Percentiles rank a stretch among this genome's conserved stretches.
Evolutionary conservation across 2,888 invertebrate species (phyloP).

Genomic region (Nemapogon koenigi): DNA sequence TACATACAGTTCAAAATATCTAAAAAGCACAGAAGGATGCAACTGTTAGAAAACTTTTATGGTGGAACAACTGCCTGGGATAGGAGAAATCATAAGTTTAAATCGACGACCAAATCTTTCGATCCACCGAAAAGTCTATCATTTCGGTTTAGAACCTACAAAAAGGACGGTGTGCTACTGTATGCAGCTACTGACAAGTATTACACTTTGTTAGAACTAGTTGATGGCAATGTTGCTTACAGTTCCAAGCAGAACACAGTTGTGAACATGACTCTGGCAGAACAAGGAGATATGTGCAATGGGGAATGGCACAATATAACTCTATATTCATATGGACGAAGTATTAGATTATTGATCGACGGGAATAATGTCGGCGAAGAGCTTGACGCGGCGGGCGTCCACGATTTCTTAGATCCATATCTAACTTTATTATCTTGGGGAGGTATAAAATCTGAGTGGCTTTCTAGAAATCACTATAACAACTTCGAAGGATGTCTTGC

Average conservation of each 20-base stretch:
- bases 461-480: constrained; percentile 58
- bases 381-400: constrained; percentile 84
- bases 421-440: constrained; percentile 82
- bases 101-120: constrained; percentile 35
- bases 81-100: constrained; percentile 35
- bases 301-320: constrained; percentile 91
- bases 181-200: constrained; percentile 88
- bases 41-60: constrained; percentile 81
- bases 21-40: constrained; percentile 86
- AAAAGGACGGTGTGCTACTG: constrained; percentile 80
- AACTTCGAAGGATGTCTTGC: constrained; percentile 90
- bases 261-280: constrained; percentile 82
- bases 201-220: constrained; percentile 81
- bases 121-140: constrained; percentile 76
- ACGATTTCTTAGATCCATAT: constrained; percentile 92
- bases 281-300: constrained; percentile 71
- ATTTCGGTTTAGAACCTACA: constrained; percentile 81
- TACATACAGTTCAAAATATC: constrained; percentile 80
- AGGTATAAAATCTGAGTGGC: constrained; percentile 71
- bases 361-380: constrained; percentile 79
- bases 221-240: constrained; percentile 79
- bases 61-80: constrained; percentile 76
- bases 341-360: constrained; percentile 76
- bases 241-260: constrained; percentile 78
- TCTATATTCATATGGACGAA: constrained; percentile 72